phyloP scores from a whole-genome alignment of 2,888 invertebrate species.

The Cryptocheilus praepositus region DNA sequence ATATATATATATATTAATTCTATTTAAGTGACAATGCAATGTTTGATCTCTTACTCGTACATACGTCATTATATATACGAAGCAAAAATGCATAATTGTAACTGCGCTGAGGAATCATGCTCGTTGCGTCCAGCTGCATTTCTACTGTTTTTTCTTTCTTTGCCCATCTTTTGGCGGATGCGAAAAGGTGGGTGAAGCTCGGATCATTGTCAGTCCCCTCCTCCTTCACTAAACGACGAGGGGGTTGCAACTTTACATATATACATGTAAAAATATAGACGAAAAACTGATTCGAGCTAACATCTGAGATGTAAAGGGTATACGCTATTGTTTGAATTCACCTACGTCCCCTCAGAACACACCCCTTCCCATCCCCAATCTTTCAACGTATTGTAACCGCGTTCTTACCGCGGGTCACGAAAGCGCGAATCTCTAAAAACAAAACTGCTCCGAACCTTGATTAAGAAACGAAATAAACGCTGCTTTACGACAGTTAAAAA shows the following conservation, averaged over 20 bases:
- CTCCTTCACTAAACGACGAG: neutral
- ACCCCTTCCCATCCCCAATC: conserved; percentile 10
- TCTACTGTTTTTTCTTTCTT: conserved; percentile 7
- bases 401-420: conserved; percentile 53
- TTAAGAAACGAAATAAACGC: conserved; percentile 67
- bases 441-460: conserved; percentile 57
- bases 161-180: neutral
- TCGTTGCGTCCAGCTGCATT: conserved; percentile 48
- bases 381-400: conserved; percentile 33
- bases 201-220: conserved; percentile 2
- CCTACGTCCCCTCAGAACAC: conserved; percentile 3
- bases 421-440: conserved; percentile 47
- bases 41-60: conserved; percentile 70
- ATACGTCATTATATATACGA: conserved; percentile 46
- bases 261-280: conserved; percentile 1
- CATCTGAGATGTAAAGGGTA: neutral
- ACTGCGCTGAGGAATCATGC: conserved; percentile 41
- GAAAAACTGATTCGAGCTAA: neutral
- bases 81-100: conserved; percentile 44
- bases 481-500: conserved; percentile 66
- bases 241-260: conserved; percentile 15
- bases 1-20: conserved; percentile 35
- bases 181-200: no score
- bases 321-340: neutral
- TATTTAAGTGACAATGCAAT: conserved; percentile 63